These are phyloP conservation scores for Notocelia uddmanniana DNA, from an alignment of 2,888 invertebrate genomes.

Conservation along the genomic window DNA sequence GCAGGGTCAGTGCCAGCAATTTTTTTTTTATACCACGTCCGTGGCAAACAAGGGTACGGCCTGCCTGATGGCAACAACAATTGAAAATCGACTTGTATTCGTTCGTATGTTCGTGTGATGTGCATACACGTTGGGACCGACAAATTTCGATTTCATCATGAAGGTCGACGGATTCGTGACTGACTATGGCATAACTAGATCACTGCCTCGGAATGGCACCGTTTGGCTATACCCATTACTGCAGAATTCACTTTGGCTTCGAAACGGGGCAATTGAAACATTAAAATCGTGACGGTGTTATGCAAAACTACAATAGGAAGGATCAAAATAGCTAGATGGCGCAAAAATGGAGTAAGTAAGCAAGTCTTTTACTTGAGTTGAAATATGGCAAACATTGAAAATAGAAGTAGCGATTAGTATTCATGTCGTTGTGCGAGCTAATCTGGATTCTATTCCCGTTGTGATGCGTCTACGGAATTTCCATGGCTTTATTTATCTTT, in stretches of 20 bases:
- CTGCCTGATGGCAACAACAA: too few relatives aligned
- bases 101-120: too few relatives aligned
- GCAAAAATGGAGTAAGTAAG: constrained; percentile 48
- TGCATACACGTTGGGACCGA: constrained; percentile 55
- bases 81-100: too few relatives aligned
- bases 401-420: constrained; percentile 59
- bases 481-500: constrained; percentile 58
- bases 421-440: constrained; percentile 67
- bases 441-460: constrained; percentile 80
- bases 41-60: too few relatives aligned
- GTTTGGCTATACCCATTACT: constrained; percentile 71
- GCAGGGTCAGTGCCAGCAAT: too few relatives aligned
- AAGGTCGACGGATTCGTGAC: constrained; percentile 75
- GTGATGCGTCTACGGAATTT: constrained; percentile 68
- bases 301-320: constrained; percentile 78
- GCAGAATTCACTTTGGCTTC: constrained; percentile 63
- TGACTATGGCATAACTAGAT: constrained; percentile 73
- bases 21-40: too few relatives aligned
- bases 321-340: constrained; percentile 60
- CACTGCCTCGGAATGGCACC: constrained; percentile 66
- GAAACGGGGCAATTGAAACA: constrained; percentile 72
- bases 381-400: constrained; percentile 26
- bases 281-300: constrained; percentile 78
- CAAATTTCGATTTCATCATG: constrained; percentile 74
- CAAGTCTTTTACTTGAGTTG: constrained; percentile 9